Evolutionary conservation across 2,113 vertebrate genomes (phyloP), one percentile per base, ranked within the genome.

Genomic region (Varanus komodoensis): DNA sequence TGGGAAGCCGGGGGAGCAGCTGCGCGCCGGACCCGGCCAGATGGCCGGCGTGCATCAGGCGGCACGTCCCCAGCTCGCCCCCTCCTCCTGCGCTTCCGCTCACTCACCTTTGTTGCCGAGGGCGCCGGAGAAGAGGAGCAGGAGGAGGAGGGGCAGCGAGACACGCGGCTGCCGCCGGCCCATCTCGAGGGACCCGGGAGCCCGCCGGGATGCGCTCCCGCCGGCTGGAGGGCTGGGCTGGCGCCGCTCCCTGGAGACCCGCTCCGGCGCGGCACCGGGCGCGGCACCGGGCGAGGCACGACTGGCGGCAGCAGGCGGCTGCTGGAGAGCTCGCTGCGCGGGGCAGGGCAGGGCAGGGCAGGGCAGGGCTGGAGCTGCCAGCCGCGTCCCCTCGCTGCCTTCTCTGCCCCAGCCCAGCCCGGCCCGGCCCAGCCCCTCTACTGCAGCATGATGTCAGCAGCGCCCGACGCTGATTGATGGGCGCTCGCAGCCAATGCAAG

Each of bases 361-460:
- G 78, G 94, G 91, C 91, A 91, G 57, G 74, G 82, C 77, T 50
- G 84, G 77, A 54, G 68, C 84, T 34, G 92, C 52, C 32, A 85
- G n/a, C 89, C 91, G 23, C 92, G 1, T 80, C 80, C 86, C 90
- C 84, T 57, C 80, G 12, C 34, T 89, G 25, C 84, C 91, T 86
- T 78, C 89, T 90, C 93, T 91, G 79, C 96, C 95, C 94, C 92
- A 92, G 93, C 95, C 52, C 89, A 32, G 84, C 89, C 54, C 92
- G 91, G 93, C 95, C 52, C 89, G 23, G 84, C 89, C 54, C 89
- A 74, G 84, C 89, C 93, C 87, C 73, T 91, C 91, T 96, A 96
- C 97, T 97, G 97, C 97, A 97, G 96, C 92, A 97, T 97, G 97
- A 97, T 96, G 97, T 97, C 97, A 97, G 96, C 96, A 93, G 95